These are phyloP conservation scores for Tyrophagus putrescentiae DNA, from an alignment of 1,140 invertebrate species.

Conservation along the genomic window DNA sequence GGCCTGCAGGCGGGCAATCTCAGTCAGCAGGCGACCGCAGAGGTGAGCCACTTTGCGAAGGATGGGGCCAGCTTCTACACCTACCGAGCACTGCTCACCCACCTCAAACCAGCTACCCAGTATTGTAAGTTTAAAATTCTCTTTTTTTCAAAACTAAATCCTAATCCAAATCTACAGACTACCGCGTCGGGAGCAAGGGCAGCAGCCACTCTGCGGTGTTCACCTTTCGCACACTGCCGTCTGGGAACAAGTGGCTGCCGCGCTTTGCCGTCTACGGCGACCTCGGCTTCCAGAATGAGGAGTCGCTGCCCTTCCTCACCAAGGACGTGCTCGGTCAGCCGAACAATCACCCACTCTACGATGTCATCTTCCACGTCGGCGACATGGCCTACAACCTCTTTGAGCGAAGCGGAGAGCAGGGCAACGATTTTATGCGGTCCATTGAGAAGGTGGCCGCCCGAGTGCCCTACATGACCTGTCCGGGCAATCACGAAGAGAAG, in stretches of 20 bases:
- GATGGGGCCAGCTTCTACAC: constrained; percentile 58
- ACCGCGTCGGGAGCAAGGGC: constrained; percentile 18
- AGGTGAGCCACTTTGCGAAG: constrained; percentile 52
- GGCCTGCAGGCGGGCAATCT: constrained; percentile 43
- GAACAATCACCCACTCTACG: too few species aligned
- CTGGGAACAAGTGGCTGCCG: constrained; percentile 17
- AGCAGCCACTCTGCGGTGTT: constrained; percentile 21
- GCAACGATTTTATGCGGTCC: constrained; percentile 79
- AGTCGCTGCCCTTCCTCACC: constrained; percentile 60
- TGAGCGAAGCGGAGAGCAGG: constrained; percentile 49
- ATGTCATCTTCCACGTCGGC: constrained; percentile 41
- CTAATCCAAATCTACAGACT: constrained; percentile 28
- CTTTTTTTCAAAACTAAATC: too few species aligned
- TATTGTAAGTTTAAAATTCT: constrained; percentile 55
- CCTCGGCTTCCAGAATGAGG: constrained; percentile 73
- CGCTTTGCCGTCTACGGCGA: constrained; percentile 68
- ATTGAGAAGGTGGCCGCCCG: constrained; percentile 69
- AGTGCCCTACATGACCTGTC: constrained; percentile 76
- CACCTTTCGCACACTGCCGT: constrained; percentile 21
- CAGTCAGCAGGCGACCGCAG: constrained; percentile 42
- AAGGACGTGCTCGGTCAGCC: constrained; percentile 70
- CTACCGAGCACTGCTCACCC: constrained; percentile 48
- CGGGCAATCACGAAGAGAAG: constrained; percentile 73
- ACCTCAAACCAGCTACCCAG: constrained; percentile 42
- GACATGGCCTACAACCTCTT: constrained; percentile 76